phyloP scores from a whole-genome alignment of 2,888 invertebrate genomes.

The Drosophila greeni region DNA sequence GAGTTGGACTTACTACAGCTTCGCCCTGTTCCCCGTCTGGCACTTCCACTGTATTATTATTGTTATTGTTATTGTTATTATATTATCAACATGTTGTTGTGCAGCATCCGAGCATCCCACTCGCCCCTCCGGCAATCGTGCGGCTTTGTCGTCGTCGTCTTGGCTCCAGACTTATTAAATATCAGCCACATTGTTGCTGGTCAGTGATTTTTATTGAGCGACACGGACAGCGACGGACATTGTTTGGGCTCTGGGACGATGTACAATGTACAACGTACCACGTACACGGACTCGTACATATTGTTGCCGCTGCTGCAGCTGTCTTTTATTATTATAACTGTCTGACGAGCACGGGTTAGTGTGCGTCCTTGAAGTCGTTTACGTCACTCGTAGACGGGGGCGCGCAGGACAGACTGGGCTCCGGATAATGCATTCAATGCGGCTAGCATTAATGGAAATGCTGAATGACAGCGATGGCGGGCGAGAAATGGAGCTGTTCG shows the following conservation, averaged over 20 bases:
- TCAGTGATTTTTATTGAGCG: conserved; percentile 72
- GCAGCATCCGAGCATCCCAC: conserved; percentile 45
- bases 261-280: conserved; percentile 13
- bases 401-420: conserved; percentile 7
- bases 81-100: conserved; percentile 61
- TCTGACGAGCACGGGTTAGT: conserved; percentile 55
- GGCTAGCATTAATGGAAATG: conserved; percentile 19
- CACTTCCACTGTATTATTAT: conserved; percentile 53
- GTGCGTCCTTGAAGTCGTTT: conserved; percentile 74
- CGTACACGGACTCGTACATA: conserved; percentile 14
- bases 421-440: conserved; percentile 20
- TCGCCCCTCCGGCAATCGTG: conserved; percentile 11
- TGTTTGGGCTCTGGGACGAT: conserved; percentile 21
- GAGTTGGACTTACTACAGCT: conserved; percentile 4
- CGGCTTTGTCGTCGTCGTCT: conserved; percentile 44
- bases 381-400: conserved; percentile 53
- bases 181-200: conserved; percentile 70
- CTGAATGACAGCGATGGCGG: conserved; percentile 15
- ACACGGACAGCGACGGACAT: conserved; percentile 26
- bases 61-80: conserved; percentile 66
- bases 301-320: conserved; percentile 23
- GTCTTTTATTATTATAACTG: conserved; percentile 59
- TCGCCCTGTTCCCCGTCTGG: conserved; percentile 13
- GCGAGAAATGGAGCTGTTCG: neutral
- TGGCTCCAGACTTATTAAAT: conserved; percentile 64